Base-by-base conservation (phyloP, 2,113 vertebrate genomes). In the Pteropus alecto region DNA sequence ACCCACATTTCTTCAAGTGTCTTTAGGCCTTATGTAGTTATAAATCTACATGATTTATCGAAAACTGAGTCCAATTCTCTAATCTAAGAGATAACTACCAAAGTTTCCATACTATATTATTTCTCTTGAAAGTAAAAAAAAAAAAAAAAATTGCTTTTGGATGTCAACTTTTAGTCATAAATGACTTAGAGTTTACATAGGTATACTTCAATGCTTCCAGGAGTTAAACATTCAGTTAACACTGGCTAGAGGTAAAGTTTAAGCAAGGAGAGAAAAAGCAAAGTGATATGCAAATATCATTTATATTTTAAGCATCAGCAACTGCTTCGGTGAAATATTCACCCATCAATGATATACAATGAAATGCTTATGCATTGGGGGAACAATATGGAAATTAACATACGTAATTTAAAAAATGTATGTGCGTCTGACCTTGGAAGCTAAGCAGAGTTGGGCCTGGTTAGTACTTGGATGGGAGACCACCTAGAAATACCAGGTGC, bases 301-400 rank as follows among this genome's bases (percentile, higher is more conserved):
- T 96, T 92, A 92, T 82, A 96, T 85, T 96, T 92, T 77, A 92
- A 95, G 70, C 65, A 93, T 93, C 83, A 70, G 67, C 41, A 95
- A 88, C 35, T 92, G 46, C 6, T 82, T 60, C 33, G 93, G 74
- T 90, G 56, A 97, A 93, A 93, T 90, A 97, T 54, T 97, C 71
- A 95, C 82, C n/a, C 22, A 77, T 61, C 61, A 93, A 41, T 70
- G 60, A 90, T 79, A 87, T n/a, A 92, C 26, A 84, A 33, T 46
- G 8, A 95, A 93, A 30, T 85, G 38, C 87, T 91, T 92, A 92
- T 87, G 43, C 70, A 92, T 13, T 26, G 61, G 71, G 33, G 65
- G 30, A 97, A 95, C 26, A 92, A 88, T 61, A 97, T 58, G 46
- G 33, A 93, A 97, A 92, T 96, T 28, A 92, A 90, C 79, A 96